These are phyloP conservation scores for Cheilosia vernalis DNA, from an alignment of 2,888 invertebrate species.

Conservation along the genomic window DNA sequence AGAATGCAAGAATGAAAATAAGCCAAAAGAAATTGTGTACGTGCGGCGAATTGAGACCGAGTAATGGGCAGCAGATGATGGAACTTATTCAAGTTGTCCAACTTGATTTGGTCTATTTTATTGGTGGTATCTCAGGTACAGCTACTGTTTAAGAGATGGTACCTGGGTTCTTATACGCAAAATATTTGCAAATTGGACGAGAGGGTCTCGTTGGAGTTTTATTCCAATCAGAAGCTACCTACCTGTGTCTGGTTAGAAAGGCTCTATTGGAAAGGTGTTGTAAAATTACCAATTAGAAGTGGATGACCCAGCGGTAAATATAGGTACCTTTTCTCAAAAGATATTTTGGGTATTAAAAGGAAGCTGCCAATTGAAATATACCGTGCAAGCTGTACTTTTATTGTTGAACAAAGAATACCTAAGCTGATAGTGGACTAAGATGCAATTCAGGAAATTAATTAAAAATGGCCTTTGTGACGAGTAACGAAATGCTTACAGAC, in stretches of 20 bases:
- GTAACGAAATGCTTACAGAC: no score
- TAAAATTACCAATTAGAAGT: slow-evolving; percentile 20
- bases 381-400: no score
- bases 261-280: slow-evolving; percentile 26
- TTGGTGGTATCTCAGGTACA: not conserved
- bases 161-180: slow-evolving; percentile 16
- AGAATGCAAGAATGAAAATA: slow-evolving; percentile 10
- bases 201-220: slow-evolving; percentile 1
- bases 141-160: not conserved
- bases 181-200: slow-evolving; percentile 34
- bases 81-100: slow-evolving; percentile 45
- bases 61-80: slow-evolving; percentile 28
- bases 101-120: slow-evolving; percentile 51
- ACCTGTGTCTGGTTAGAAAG: slow-evolving; percentile 2
- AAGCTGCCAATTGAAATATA: no score
- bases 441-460: no score
- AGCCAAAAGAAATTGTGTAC: slow-evolving; percentile 16
- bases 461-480: no score
- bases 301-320: no score
- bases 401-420: no score
- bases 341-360: no score
- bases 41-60: slow-evolving; percentile 43
- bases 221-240: slow-evolving; percentile 16
- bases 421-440: no score
- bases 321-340: no score